Percentiles rank a stretch among this genome's conserved stretches.
Conservation (phyloP, 2,113 vertebrate species). For the Oryzias woworae region DNA sequence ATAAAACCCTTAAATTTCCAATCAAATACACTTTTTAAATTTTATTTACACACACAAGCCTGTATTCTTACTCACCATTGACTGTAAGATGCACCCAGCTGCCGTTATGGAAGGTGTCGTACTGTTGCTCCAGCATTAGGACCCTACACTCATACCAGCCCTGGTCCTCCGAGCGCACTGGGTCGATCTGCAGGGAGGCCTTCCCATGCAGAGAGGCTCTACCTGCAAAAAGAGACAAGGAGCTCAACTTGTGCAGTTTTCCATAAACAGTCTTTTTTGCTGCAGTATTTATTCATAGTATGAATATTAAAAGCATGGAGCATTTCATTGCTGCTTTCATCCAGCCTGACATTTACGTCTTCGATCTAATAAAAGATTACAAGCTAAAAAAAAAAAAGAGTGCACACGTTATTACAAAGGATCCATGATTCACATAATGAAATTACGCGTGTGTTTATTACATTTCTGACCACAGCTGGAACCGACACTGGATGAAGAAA, state of each 20-base stretch:
- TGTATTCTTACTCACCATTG: slow-evolving; percentile 84
- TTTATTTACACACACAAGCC: not conserved
- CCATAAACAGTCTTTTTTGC: no score
- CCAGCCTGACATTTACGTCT: no score
- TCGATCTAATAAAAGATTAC: no score
- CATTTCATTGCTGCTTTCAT: no score
- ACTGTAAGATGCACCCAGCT: slow-evolving; percentile 99
- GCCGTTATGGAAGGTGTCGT: slow-evolving; percentile 98
- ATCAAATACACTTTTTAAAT: not conserved
- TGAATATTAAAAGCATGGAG: no score
- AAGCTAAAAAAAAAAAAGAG: no score
- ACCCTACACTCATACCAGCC: slow-evolving; percentile 99
- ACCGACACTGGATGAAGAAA: no score
- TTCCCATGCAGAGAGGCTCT: slow-evolving; percentile 94
- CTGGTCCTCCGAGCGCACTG: slow-evolving; percentile 95
- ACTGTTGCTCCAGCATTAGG: slow-evolving; percentile 97
- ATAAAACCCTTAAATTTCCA: not conserved
- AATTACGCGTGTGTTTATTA: no score
- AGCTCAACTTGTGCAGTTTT: not conserved
- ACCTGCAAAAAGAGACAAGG: slow-evolving; percentile 70
- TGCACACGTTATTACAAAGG: no score
- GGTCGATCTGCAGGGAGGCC: slow-evolving; percentile 94
- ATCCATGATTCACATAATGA: no score
- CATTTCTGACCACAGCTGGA: no score
- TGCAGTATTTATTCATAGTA: no score